Conservation (phyloP, 2,888 invertebrate species). For the Eristalis tenax region DNA sequence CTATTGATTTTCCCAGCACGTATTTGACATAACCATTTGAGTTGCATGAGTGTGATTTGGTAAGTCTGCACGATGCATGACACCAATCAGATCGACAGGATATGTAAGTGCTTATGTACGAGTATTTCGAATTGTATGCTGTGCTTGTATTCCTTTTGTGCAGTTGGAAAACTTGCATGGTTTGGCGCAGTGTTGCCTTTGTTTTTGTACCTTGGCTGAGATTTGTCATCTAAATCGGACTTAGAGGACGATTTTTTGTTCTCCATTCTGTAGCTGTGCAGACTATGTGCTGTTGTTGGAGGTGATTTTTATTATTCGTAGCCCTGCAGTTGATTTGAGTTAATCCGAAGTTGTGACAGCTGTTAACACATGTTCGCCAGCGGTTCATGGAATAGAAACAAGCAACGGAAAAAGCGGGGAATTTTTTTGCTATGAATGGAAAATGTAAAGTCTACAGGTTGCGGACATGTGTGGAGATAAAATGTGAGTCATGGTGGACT, state of each 20-base stretch:
- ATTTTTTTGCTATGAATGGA: too few relatives aligned
- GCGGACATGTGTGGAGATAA: too few relatives aligned
- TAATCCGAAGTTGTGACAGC: not conserved
- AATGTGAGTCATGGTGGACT: too few relatives aligned
- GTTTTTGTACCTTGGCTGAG: not conserved
- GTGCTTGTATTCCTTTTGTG: constrained; percentile 20
- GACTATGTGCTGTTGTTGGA: not conserved
- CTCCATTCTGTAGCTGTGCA: not conserved
- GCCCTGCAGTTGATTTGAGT: not conserved
- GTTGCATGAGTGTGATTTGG: constrained; percentile 49
- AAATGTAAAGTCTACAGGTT: too few relatives aligned
- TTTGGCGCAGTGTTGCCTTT: constrained; percentile 15
- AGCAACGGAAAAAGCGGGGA: too few relatives aligned
- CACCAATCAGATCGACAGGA: constrained; percentile 47
- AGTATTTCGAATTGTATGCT: not conserved
- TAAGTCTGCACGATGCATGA: constrained; percentile 27
- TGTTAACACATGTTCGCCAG: too few relatives aligned
- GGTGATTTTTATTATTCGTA: not conserved
- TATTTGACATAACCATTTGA: constrained; percentile 51
- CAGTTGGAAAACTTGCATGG: constrained; percentile 27
- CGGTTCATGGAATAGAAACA: too few relatives aligned
- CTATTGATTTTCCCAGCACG: constrained; percentile 59
- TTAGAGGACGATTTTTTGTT: not conserved
- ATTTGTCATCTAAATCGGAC: not conserved
- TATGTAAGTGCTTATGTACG: constrained; percentile 34